Base-by-base conservation (phyloP, 2,113 vertebrate species). In the Australoheros scitulus region DNA sequence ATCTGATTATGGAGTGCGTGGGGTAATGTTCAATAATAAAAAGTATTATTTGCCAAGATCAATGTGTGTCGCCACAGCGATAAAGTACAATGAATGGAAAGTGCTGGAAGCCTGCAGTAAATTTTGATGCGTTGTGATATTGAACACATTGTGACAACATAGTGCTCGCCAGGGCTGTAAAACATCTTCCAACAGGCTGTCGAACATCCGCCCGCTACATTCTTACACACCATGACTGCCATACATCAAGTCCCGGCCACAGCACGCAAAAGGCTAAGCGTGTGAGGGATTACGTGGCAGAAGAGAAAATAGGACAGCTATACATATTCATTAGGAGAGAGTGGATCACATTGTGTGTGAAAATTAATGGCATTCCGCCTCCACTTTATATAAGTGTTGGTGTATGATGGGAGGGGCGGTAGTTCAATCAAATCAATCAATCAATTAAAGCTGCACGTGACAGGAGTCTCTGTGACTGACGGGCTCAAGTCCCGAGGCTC, bases 11-110 rank as follows among this genome's bases (percentile, higher is more conserved):
- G 63, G 83, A 87, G 85, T 79, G 91, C 88, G 82, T 89, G 87
- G 87, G 87, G 91, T 94, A 94, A 94, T 95, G 94, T 93, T 92
- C 92, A 94, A 95, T 94, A 94, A 95, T 95, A 94, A 94, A 95
- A 94, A 92, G 92, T 92, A 95, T 95, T 94, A 92, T 94, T 95
- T 94, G 93, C 92, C 81, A 88, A 91, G 94, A 95, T 95, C 94
- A 95, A 93, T 93, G 92, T 87, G 89, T 89, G 92, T 92, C 89
- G 76, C 90, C 76, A 56, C 55, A 61, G 91, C 88, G 82, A 94
- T 95, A 94, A 95, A 95, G 87, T 56, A 94, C 87, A 95, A 94
- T 95, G 93, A 93, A 92, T 94, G 87, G 92, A 93, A 92, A 92
- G 92, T 89, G 93, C 93, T 91, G 87, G 88, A 86, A 93, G 90